A percentile compares a stretch with the other conserved stretches of the same genome.
phyloP scores from a whole-genome alignment of 2,113 vertebrate species.

The Rhipidura dahli region DNA sequence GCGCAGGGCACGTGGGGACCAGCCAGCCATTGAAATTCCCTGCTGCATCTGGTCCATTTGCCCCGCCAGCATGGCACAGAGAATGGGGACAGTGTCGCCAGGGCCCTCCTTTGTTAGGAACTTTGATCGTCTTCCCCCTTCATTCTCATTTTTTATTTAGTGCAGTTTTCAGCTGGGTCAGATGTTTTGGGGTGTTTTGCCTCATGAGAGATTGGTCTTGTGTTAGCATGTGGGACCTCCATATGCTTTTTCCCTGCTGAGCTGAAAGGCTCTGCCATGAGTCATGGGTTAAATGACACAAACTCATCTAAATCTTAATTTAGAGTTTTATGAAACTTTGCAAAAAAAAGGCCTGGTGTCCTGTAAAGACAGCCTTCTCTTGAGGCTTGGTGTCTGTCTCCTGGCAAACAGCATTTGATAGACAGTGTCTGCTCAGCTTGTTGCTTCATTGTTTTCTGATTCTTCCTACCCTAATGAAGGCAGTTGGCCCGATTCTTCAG shows the following conservation, averaged over 20 bases:
- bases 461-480: not conserved
- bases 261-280: not conserved
- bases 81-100: not conserved
- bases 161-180: not conserved
- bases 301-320: slow-evolving; percentile 9
- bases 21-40: slow-evolving; percentile 35
- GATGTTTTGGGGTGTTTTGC: not conserved
- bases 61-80: rapidly evolving
- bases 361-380: not conserved
- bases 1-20: not conserved
- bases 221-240: not conserved
- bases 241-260: not conserved
- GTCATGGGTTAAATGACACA: slow-evolving; percentile 24
- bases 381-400: not conserved
- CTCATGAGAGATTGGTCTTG: not conserved
- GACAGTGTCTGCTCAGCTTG: slow-evolving; percentile 48
- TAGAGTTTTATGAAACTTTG: slow-evolving; percentile 21
- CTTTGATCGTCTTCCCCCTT: not conserved
- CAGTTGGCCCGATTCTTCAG: not conserved
- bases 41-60: not conserved
- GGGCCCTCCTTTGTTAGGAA: slow-evolving; percentile 32
- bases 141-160: not conserved
- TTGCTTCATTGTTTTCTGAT: slow-evolving; percentile 54
- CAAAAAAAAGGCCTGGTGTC: not conserved
- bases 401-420: not conserved